Conservation (phyloP, 2,113 vertebrate species). For the Taxidea taxus region DNA sequence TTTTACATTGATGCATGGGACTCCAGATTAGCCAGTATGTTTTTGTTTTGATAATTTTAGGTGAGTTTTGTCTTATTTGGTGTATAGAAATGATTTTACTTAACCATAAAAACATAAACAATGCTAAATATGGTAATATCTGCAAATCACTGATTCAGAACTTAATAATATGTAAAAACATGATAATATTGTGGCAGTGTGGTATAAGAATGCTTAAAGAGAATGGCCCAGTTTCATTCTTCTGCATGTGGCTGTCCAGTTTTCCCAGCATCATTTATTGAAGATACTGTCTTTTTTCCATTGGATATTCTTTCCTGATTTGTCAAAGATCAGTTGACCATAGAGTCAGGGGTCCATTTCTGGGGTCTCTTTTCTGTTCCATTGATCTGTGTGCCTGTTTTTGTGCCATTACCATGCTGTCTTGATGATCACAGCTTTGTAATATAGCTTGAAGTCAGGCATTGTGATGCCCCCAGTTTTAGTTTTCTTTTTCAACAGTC, state of each 20-base stretch:
- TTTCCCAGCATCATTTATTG: too few species aligned
- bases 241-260: neutral
- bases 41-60: slow-evolving; percentile 35
- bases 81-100: neutral
- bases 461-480: too few species aligned
- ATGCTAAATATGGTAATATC: neutral
- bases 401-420: too few species aligned
- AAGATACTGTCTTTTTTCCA: too few species aligned
- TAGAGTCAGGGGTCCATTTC: too few species aligned
- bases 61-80: neutral
- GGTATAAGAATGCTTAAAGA: neutral
- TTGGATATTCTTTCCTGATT: too few species aligned
- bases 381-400: too few species aligned
- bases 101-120: neutral
- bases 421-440: too few species aligned
- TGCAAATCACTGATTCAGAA: neutral
- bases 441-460: too few species aligned
- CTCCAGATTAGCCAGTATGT: neutral
- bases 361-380: too few species aligned
- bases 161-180: neutral
- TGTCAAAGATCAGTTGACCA: too few species aligned
- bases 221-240: neutral
- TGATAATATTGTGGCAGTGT: neutral
- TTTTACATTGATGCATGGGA: neutral
- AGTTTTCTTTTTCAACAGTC: too few species aligned